These are phyloP conservation scores for Rhynchophorus ferrugineus DNA, from an alignment of 1,140 invertebrate genomes.

Conservation along the genomic window DNA sequence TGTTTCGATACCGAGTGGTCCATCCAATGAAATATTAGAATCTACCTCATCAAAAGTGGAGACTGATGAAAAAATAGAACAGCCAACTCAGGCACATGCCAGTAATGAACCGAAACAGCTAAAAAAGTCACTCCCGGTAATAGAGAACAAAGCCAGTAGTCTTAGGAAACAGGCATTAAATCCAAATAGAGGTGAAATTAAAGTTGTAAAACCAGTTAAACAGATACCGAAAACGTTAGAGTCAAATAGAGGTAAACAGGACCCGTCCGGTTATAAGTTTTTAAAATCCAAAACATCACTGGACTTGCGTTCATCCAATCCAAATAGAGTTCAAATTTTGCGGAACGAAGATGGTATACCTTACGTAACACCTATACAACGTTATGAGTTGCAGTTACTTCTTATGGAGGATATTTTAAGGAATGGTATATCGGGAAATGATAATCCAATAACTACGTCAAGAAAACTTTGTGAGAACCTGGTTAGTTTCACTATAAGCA, in stretches of 20 bases:
- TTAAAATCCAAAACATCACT: conserved; percentile 47
- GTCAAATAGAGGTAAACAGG: conserved; percentile 16
- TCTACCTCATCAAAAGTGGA: background rate
- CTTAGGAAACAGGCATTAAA: conserved; percentile 17
- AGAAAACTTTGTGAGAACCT: conserved; percentile 65
- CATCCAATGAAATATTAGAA: too few relatives aligned
- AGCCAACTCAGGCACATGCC: background rate
- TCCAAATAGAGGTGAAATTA: conserved; percentile 2
- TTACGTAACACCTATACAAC: conserved; percentile 68
- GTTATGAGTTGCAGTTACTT: conserved; percentile 71
- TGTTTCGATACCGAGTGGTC: background rate
- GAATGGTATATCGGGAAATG: conserved; percentile 60
- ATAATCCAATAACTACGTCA: conserved; percentile 48
- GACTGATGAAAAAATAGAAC: background rate
- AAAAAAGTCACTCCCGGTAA: conserved; percentile 14
- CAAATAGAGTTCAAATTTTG: conserved; percentile 32
- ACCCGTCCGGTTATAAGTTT: conserved; percentile 27
- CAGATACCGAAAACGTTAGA: conserved; percentile 14
- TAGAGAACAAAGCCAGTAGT: conserved; percentile 24
- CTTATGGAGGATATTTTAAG: conserved; percentile 74
- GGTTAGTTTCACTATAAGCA: conserved; percentile 69
- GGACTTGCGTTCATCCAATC: conserved; percentile 41
- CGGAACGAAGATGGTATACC: conserved; percentile 52
- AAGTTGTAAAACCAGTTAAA: background rate
- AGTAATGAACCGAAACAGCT: conserved; percentile 34